These are phyloP conservation scores for Eonycteris spelaea DNA, from an alignment of 2,113 vertebrate species.

Conservation along the genomic window DNA sequence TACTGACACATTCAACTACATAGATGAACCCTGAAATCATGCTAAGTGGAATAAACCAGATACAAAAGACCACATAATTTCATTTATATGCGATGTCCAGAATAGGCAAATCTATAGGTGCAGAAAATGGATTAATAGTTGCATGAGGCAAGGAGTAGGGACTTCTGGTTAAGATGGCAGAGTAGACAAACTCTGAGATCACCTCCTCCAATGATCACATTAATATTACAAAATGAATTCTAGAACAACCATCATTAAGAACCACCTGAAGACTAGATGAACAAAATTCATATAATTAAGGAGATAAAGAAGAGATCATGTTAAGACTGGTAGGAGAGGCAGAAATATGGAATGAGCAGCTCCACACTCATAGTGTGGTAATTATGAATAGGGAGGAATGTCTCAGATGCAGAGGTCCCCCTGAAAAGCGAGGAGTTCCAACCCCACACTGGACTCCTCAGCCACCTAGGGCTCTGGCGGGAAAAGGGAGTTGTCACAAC, in stretches of 20 bases:
- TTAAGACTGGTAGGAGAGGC: no score
- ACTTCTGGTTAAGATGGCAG: no score
- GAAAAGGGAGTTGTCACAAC: no score
- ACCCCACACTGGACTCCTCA: no score
- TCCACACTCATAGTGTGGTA: no score
- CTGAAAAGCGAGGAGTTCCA: no score
- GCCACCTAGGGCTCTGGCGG: no score
- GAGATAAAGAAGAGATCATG: background rate
- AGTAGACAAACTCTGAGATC: background rate
- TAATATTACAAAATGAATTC: background rate
- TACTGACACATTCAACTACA: fast-evolving
- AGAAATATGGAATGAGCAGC: no score
- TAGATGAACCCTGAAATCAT: fast-evolving
- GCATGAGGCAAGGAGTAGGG: no score
- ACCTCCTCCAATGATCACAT: background rate
- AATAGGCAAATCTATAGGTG: background rate
- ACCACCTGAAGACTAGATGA: background rate
- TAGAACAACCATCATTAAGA: background rate
- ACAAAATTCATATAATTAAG: background rate
- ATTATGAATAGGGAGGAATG: no score
- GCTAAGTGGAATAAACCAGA: no score
- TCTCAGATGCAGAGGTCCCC: no score
- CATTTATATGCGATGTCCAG: background rate
- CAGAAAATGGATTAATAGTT: background rate
- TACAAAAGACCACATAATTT: background rate